phyloP scores from a whole-genome alignment of 2,888 invertebrate species.

The Tenthredo amoena region DNA sequence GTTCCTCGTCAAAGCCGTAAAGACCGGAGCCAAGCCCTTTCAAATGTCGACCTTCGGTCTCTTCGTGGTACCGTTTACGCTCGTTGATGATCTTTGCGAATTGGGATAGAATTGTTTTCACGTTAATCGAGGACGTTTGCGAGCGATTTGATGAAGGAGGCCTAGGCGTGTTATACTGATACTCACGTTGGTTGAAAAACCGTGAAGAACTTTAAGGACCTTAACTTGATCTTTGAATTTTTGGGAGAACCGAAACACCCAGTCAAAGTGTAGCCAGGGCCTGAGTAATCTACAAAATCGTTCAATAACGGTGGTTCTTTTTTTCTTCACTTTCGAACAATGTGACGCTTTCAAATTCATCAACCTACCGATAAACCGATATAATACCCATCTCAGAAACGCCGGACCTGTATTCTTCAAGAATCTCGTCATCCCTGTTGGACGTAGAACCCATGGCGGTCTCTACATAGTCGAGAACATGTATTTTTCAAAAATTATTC shows the following conservation, averaged over 20 bases:
- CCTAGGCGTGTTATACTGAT: background rate
- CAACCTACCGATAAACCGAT: slow-evolving; percentile 68
- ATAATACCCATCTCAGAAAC: slow-evolving; percentile 78
- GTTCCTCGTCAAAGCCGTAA: background rate
- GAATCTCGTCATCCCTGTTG: slow-evolving; percentile 76
- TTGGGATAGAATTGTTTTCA: slow-evolving; percentile 58
- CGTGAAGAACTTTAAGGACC: slow-evolving; percentile 79
- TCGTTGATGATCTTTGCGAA: slow-evolving; percentile 60
- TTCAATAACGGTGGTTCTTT: too few relatives aligned
- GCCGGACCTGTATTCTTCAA: slow-evolving; percentile 81
- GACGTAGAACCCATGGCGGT: slow-evolving; percentile 86
- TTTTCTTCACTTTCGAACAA: too few relatives aligned
- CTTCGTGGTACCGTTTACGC: slow-evolving; percentile 66
- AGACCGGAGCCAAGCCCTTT: slow-evolving; percentile 37
- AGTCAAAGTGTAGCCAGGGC: slow-evolving; percentile 81
- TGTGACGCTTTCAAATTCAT: background rate
- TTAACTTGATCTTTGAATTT: slow-evolving; percentile 79
- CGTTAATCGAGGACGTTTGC: background rate
- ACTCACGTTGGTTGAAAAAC: slow-evolving; percentile 79
- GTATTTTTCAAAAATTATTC: slow-evolving; percentile 58
- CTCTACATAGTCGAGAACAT: slow-evolving; percentile 72
- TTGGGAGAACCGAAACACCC: slow-evolving; percentile 80
- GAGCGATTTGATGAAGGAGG: background rate
- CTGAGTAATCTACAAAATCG: slow-evolving; percentile 71
- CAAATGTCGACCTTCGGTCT: slow-evolving; percentile 59